Evolutionary conservation across 2,113 vertebrate genomes (phyloP).

Genomic region (Grallaria varia): DNA sequence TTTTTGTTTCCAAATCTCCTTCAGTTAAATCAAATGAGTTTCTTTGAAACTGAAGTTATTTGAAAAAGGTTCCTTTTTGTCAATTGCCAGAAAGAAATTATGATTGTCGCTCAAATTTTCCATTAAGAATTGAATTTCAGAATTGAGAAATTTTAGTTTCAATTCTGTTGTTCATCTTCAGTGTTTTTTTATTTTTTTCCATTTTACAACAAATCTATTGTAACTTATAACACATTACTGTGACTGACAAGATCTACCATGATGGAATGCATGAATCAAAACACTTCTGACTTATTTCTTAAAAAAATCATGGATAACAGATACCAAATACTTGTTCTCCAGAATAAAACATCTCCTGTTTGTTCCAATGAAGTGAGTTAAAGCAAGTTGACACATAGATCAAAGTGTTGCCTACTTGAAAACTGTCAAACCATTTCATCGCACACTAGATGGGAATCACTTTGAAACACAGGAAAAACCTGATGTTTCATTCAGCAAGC

Average conservation of each 20-base stretch:
- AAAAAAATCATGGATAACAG: not conserved
- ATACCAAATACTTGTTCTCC: not conserved
- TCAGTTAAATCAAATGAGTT: not conserved
- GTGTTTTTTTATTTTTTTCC: not conserved
- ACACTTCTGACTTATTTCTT: not conserved
- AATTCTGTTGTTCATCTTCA: not conserved
- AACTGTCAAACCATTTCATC: conserved; percentile 26
- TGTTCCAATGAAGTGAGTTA: not conserved
- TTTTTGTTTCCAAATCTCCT: not conserved
- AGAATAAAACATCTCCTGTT: not conserved
- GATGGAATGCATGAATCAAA: not conserved
- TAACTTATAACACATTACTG: not conserved
- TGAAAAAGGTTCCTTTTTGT: not conserved
- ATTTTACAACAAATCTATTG: not conserved
- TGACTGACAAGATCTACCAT: not conserved
- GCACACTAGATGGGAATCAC: not conserved
- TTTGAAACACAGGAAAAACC: not conserved
- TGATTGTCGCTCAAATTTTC: not conserved
- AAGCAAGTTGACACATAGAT: conserved; percentile 12
- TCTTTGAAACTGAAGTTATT: not conserved
- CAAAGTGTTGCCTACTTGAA: conserved; percentile 29
- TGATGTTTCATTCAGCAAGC: not conserved
- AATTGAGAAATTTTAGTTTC: not conserved
- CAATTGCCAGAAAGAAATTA: not conserved
- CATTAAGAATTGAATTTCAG: not conserved